These are phyloP conservation scores for Pitta sordida DNA, from an alignment of 2,113 vertebrate species.

Conservation along the genomic window DNA sequence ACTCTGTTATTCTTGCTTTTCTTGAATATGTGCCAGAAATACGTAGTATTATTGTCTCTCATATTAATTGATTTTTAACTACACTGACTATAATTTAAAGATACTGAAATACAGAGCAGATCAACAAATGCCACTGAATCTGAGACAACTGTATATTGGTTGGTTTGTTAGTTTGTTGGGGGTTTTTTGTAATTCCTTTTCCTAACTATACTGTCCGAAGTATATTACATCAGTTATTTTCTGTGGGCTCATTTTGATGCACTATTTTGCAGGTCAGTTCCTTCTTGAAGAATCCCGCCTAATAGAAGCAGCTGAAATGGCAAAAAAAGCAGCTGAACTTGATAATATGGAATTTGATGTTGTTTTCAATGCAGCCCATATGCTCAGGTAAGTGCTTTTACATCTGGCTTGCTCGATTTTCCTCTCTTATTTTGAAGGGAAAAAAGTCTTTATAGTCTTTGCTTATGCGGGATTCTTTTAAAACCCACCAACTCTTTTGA, in stretches of 20 bases:
- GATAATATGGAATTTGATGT: conserved; percentile 94
- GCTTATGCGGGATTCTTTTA: not conserved
- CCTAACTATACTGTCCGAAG: not conserved
- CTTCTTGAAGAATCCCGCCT: conserved; percentile 93
- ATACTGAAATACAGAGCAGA: not conserved
- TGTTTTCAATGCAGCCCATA: conserved; percentile 97
- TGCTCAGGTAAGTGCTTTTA: conserved; percentile 87
- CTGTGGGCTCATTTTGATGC: not conserved
- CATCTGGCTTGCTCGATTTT: not conserved
- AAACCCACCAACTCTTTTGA: not conserved
- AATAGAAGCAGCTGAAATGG: conserved; percentile 95
- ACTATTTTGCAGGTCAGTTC: conserved; percentile 86
- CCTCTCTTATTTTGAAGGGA: not conserved
- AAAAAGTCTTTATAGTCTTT: not conserved
- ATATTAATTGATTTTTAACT: not conserved
- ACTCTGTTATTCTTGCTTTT: not conserved
- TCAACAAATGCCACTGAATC: not conserved
- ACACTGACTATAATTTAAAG: not conserved
- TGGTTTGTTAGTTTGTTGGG: not conserved
- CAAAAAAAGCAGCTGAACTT: conserved; percentile 92
- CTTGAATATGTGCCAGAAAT: not conserved
- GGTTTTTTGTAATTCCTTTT: not conserved
- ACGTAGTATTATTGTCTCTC: not conserved
- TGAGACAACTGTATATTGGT: not conserved
- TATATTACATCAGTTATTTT: not conserved